Evolutionary conservation across 2,888 invertebrate genomes (phyloP), one percentile per base, ranked within the genome.

Genomic region (Caenorhabditis sp.): DNA sequence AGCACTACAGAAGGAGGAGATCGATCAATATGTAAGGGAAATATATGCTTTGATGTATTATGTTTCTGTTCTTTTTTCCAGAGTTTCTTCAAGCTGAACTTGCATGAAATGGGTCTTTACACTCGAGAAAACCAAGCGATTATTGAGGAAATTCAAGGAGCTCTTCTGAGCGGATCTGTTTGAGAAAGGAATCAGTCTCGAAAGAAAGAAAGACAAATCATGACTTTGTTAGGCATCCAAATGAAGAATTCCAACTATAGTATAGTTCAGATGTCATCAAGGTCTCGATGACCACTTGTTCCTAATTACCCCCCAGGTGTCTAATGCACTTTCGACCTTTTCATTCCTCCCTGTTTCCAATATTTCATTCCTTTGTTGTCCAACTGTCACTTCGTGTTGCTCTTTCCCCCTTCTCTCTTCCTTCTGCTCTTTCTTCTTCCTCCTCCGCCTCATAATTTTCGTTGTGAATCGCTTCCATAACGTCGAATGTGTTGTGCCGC

Each of bases 11-110:
- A 22, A n/a, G 2, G 81, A 70, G 13, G 81, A 81, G 53, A 81
- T 81, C n/a, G 81, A 81, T 50, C 58, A 47, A 35, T 67, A 81
- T 47, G 81, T 81, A 2, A 28, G 47, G 18, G n/a, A n/a, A n/a
- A n/a, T n/a, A n/a, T n/a, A n/a, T n/a, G n/a, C n/a, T n/a, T n/a
- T n/a, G n/a, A n/a, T n/a, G n/a, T n/a, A n/a, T n/a, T n/a, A n/a
- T n/a, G n/a, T n/a, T n/a, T n/a, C n/a, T n/a, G n/a, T n/a, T 6
- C 1, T 40, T 15, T 20, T 32, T 81, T 70, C 44, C 76, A 81
- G 81, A 76, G 61, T 56, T 81, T 81, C 67, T 70, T 76, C 65
- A 15, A 3, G 11, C 18, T 81, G 2, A 26, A 71, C 50, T 37
- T 81, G 20, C 37, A 56, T 11, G 76, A 76, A 40, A 61, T 81